These are phyloP conservation scores for Drosophila austrosaltans DNA, from an alignment of 2,888 invertebrate genomes.

Conservation along the genomic window DNA sequence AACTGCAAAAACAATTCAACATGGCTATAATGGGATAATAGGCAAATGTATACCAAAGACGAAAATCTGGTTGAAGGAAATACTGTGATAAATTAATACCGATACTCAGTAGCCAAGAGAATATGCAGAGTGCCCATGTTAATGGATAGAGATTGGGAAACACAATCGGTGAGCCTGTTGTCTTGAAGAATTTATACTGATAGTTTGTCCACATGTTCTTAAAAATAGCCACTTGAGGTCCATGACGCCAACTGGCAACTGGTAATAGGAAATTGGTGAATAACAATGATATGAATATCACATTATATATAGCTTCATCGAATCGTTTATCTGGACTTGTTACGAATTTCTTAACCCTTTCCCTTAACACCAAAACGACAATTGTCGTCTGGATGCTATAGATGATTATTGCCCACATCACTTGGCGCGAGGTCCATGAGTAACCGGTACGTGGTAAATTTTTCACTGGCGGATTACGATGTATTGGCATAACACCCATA, in stretches of 20 bases:
- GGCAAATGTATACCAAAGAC: conserved; percentile 89
- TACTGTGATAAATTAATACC: conserved; percentile 88
- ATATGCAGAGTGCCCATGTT: conserved; percentile 87
- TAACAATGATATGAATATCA: conserved; percentile 89
- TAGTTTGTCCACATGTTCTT: conserved; percentile 92
- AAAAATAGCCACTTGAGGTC: conserved; percentile 88
- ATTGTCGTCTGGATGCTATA: conserved; percentile 86
- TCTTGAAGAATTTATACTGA: conserved; percentile 85
- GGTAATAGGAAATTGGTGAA: conserved; percentile 89
- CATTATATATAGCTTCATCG: conserved; percentile 90
- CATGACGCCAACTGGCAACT: conserved; percentile 89
- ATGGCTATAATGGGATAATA: conserved; percentile 90
- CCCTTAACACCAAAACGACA: conserved; percentile 85
- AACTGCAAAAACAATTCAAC: conserved; percentile 88
- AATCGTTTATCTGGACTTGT: conserved; percentile 87
- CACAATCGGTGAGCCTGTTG: conserved; percentile 86
- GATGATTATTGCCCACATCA: conserved; percentile 87
- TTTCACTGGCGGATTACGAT: conserved; percentile 86
- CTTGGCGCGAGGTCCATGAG: conserved; percentile 88
- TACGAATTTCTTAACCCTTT: conserved; percentile 85
- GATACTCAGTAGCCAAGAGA: conserved; percentile 88
- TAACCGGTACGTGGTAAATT: conserved; percentile 85
- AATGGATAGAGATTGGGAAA: conserved; percentile 87
- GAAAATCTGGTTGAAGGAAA: conserved; percentile 89
- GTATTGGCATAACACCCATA: conserved; percentile 91